Conservation (phyloP, 2,113 vertebrate genomes). For the Vireo altiloquus region DNA sequence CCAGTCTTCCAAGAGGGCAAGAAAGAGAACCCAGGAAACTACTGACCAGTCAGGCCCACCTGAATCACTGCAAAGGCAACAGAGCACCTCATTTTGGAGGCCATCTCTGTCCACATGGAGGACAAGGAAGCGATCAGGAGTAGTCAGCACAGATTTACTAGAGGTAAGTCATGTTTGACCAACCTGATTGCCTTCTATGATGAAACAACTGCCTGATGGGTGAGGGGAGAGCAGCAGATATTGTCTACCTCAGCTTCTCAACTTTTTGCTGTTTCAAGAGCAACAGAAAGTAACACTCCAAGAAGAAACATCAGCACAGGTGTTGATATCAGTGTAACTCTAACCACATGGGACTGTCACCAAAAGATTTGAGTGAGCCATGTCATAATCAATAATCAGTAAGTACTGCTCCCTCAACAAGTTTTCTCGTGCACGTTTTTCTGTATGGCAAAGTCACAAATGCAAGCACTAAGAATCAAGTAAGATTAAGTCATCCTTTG, state of each 20-base stretch:
- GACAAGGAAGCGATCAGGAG: not conserved
- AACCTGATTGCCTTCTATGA: not conserved
- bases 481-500: not conserved
- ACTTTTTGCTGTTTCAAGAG: not conserved
- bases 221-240: not conserved
- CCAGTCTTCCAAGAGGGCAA: not conserved
- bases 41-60: not conserved
- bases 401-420: not conserved
- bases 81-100: not conserved
- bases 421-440: not conserved
- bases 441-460: not conserved
- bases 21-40: not conserved
- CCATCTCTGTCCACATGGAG: not conserved
- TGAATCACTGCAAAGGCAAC: not conserved
- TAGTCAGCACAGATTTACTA: not conserved
- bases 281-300: not conserved
- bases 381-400: not conserved
- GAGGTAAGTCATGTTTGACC: not conserved
- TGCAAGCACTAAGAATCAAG: not conserved
- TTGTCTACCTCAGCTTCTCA: not conserved
- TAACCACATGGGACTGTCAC: not conserved
- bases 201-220: not conserved
- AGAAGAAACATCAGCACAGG: not conserved
- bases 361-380: not conserved
- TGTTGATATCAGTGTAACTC: not conserved